These are phyloP conservation scores for Nysson spinosus DNA, from an alignment of 2,888 invertebrate genomes.

Conservation along the genomic window DNA sequence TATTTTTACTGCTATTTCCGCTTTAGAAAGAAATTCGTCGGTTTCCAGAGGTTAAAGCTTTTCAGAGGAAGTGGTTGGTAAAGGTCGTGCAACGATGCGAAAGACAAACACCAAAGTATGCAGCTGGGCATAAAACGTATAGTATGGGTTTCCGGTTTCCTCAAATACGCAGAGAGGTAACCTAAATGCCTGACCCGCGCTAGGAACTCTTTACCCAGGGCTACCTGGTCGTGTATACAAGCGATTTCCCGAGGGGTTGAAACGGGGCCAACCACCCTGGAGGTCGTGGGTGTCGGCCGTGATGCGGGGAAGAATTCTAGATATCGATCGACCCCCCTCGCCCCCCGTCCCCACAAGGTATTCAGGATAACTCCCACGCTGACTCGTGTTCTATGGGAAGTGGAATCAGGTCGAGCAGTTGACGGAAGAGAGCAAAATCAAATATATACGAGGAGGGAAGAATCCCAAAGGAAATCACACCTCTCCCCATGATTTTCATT, in stretches of 20 bases:
- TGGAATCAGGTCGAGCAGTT: slow-evolving; percentile 49
- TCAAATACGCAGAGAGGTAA: slow-evolving; percentile 11
- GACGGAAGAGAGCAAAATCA: slow-evolving; percentile 15
- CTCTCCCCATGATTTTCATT: too few relatives aligned
- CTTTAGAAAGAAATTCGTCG: too few relatives aligned
- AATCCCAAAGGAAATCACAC: too few relatives aligned
- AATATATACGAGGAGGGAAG: too few relatives aligned
- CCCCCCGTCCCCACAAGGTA: too few relatives aligned
- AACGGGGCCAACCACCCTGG: slow-evolving; percentile 67
- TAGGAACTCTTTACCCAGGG: slow-evolving; percentile 1
- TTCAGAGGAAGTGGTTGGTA: too few relatives aligned
- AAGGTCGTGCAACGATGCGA: neutral
- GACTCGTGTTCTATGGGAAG: slow-evolving; percentile 31
- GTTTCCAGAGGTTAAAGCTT: too few relatives aligned
- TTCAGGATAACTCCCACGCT: slow-evolving; percentile 40
- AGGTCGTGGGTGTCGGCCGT: slow-evolving; percentile 34
- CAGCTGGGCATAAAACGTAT: neutral
- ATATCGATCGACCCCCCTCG: slow-evolving; percentile 64
- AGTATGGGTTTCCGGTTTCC: neutral
- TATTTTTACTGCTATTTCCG: too few relatives aligned
- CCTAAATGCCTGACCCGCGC: slow-evolving; percentile 18
- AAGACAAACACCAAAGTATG: neutral
- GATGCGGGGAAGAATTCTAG: slow-evolving; percentile 43
- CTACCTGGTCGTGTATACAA: neutral
- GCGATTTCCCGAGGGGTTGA: slow-evolving; percentile 38